Evolutionary conservation across 2,888 invertebrate genomes (phyloP), one percentile per base, ranked within the genome.

Genomic region (Amphiduros pacificus): DNA sequence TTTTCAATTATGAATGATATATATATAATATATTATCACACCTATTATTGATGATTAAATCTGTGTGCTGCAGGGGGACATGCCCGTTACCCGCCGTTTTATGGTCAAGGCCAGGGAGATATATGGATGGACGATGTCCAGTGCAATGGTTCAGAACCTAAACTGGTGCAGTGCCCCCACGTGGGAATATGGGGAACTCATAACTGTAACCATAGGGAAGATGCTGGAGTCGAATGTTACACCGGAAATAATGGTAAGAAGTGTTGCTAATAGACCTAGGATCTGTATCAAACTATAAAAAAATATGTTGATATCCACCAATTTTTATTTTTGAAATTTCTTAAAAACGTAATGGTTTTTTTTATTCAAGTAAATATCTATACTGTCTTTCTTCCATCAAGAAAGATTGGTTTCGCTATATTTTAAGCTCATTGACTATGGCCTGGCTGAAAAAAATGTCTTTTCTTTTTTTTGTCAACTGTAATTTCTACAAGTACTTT

Each of bases 201-300:
- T 48, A 58, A 58, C 36, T 58, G 58, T 36, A 50, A 58, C 51
- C 58, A 58, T 36, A 27, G 58, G 27, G 58, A 58, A 31, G 58
- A 58, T 31, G 58, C 58, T 5, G 58, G 58, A 26, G 58, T 58
- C 5, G 49, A 58, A 31, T 58, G 58, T 29, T 58, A 26, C 36
- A 22, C 49, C 36, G 4, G 20, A 24, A 22, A 20, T 17, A 58
- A 58, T 27, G 58, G 58, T 58, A 24, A 51, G 49, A 2, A 31
- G 9, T 6, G 5, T 26, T 52, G 22, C n/a, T n/a, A n/a, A n/a
- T n/a, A n/a, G n/a, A n/a, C n/a, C n/a, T n/a, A n/a, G n/a, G n/a
- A n/a, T n/a, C n/a, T n/a, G n/a, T n/a, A n/a, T n/a, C n/a, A n/a
- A n/a, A n/a, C n/a, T n/a, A n/a, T n/a, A n/a, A n/a, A n/a, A n/a